Percentiles rank a stretch among this genome's conserved stretches.
Evolutionary conservation across 1,140 invertebrate genomes (phyloP).

Genomic region (Armadillidium nasatum): DNA sequence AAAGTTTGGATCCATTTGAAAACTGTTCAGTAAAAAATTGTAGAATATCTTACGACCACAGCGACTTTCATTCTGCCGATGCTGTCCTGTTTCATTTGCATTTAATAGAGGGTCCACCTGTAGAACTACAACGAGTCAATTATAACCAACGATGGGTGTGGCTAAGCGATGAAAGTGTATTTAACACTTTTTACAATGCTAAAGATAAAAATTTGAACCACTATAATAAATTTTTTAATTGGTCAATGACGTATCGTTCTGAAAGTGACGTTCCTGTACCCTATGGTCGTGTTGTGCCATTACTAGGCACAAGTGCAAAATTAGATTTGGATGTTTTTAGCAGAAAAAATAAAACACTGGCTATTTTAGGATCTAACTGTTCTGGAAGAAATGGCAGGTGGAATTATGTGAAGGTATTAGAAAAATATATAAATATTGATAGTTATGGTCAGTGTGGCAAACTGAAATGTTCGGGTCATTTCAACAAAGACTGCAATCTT

Average conservation of each 20-base stretch:
- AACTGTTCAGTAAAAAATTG: conserved; percentile 57
- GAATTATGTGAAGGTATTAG: conserved; percentile 49
- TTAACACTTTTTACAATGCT: conserved; percentile 23
- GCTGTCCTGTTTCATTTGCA: conserved; percentile 25
- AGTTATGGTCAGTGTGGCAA: conserved; percentile 53
- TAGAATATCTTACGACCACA: conserved; percentile 50
- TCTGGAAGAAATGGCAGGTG: conserved; percentile 48
- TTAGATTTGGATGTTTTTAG: conserved; percentile 26
- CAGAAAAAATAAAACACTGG: conserved; percentile 46
- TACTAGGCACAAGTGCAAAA: neutral
- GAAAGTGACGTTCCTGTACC: conserved; percentile 48
- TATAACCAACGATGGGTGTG: conserved; percentile 44
- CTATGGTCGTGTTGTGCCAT: conserved; percentile 46
- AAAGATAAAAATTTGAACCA: conserved; percentile 16
- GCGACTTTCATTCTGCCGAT: neutral
- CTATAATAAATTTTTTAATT: conserved; percentile 49
- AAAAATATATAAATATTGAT: conserved; percentile 53
- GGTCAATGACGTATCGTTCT: conserved; percentile 52
- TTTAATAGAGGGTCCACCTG: neutral
- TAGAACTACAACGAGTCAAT: neutral
- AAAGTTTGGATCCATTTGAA: conserved; percentile 51
- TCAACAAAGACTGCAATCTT: conserved; percentile 33
- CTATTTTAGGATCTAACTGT: conserved; percentile 55
- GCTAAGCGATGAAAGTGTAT: conserved; percentile 44
- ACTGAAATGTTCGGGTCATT: conserved; percentile 40